Percentiles rank a stretch among this genome's conserved stretches.
Conservation (phyloP, 1,140 invertebrate genomes). For the Zaprionus vittiger region DNA sequence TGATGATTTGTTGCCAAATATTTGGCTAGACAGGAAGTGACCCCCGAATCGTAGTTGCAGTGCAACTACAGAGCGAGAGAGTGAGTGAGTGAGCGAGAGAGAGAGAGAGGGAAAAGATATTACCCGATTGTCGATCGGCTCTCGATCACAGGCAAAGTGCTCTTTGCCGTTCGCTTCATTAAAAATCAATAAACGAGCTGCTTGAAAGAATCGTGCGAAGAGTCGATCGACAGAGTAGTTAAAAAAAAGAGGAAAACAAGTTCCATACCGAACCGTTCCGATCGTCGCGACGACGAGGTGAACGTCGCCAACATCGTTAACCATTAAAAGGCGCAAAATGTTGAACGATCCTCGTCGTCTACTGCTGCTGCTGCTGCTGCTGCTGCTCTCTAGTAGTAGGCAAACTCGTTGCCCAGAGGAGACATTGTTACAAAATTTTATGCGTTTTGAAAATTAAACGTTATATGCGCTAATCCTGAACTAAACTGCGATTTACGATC, state of each 20-base stretch:
- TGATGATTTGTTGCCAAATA: constrained; percentile 77
- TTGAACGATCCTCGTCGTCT: constrained; percentile 41
- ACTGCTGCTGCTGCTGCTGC: background rate
- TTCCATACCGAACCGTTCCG: constrained; percentile 12
- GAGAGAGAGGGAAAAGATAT: background rate
- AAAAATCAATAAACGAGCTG: constrained; percentile 80
- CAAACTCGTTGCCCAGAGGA: background rate
- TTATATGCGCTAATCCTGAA: constrained; percentile 79
- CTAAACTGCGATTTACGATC: constrained; percentile 79
- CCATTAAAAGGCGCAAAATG: constrained; percentile 71
- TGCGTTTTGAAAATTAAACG: constrained; percentile 83
- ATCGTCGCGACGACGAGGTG: background rate
- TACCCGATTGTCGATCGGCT: background rate
- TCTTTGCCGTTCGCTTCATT: constrained; percentile 74
- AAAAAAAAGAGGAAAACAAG: constrained; percentile 51
- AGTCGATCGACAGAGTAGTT: constrained; percentile 1
- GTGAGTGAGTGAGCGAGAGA: background rate
- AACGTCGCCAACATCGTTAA: constrained; percentile 24
- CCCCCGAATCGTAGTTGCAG: constrained; percentile 10
- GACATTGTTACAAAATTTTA: constrained; percentile 83
- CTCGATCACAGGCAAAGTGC: constrained; percentile 32
- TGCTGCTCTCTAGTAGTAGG: background rate
- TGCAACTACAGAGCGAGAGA: background rate
- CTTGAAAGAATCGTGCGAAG: constrained; percentile 19
- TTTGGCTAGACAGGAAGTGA: constrained; percentile 61